Percentiles rank a stretch among this genome's conserved stretches.
Evolutionary conservation across 2,888 invertebrate genomes (phyloP).

Genomic region (Gari tellinella): DNA sequence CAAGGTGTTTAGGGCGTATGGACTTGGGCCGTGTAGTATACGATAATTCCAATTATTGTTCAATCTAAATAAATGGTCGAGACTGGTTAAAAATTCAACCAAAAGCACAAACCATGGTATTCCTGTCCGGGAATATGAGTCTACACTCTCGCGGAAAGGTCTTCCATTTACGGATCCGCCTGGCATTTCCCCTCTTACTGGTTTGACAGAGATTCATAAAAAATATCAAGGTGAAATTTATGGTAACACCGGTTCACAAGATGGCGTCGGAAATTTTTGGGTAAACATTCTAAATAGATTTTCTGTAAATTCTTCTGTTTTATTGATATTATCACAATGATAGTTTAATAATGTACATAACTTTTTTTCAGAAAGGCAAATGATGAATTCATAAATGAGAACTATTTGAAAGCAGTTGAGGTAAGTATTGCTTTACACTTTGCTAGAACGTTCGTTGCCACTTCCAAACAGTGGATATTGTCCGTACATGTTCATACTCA

Average conservation of each 20-base stretch:
- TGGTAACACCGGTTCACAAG: conserved; percentile 13
- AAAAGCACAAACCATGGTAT: conserved; percentile 57
- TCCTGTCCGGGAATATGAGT: conserved; percentile 58
- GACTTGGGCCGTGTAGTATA: too few relatives aligned
- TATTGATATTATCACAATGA: not conserved
- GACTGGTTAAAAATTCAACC: not conserved
- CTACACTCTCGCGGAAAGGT: conserved; percentile 61
- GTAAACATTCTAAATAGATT: conserved; percentile 32
- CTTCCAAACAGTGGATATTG: too few relatives aligned
- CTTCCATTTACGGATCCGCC: conserved; percentile 65
- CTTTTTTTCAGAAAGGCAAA: conserved; percentile 76
- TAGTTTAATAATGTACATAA: not conserved
- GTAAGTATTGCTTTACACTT: conserved; percentile 53
- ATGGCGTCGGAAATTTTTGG: conserved; percentile 59
- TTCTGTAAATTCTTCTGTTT: not conserved
- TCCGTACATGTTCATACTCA: too few relatives aligned
- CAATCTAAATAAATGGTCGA: too few relatives aligned
- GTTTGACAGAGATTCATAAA: not conserved
- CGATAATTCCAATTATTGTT: too few relatives aligned
- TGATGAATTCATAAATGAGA: conserved; percentile 80
- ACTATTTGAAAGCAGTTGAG: conserved; percentile 77
- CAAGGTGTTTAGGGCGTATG: too few relatives aligned
- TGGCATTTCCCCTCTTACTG: conserved; percentile 35
- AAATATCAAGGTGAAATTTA: not conserved
- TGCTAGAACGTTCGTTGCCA: conserved; percentile 8